phyloP scores from a whole-genome alignment of 1,140 invertebrate species.

The Acromyrmex heyeri region DNA sequence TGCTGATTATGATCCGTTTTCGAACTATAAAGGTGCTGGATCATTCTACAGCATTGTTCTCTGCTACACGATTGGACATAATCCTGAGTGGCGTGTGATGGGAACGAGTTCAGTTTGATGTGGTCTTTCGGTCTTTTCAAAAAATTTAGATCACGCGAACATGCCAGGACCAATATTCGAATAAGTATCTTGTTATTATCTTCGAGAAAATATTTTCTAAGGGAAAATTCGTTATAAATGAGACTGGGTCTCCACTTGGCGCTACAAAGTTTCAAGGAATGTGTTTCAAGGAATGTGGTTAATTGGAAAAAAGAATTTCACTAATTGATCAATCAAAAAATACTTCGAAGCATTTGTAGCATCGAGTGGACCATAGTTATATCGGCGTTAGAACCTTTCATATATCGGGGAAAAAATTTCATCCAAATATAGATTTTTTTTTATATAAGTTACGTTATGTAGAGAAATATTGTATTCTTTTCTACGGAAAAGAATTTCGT shows the following conservation, averaged over 20 bases:
- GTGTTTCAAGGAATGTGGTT: no score
- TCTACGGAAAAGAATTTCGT: slow-evolving; percentile 15
- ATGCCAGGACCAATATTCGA: neutral
- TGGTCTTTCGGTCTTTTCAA: neutral
- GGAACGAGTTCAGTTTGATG: neutral
- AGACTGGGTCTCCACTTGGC: no score
- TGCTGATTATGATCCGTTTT: slow-evolving; percentile 82
- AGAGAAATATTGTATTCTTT: neutral
- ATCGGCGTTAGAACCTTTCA: neutral
- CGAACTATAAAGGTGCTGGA: slow-evolving; percentile 78
- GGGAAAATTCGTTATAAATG: neutral
- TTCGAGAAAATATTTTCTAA: neutral
- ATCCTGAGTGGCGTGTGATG: slow-evolving; percentile 42
- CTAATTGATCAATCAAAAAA: no score
- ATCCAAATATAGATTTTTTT: neutral
- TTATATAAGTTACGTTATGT: neutral
- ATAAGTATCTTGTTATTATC: neutral
- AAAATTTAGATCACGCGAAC: slow-evolving; percentile 8
- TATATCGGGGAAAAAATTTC: neutral
- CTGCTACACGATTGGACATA: slow-evolving; percentile 48
- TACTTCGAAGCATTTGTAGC: no score
- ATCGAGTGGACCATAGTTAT: neutral
- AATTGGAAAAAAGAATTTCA: no score
- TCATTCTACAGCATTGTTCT: slow-evolving; percentile 81
- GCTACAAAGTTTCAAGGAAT: no score